Percentiles rank a stretch among this genome's conserved stretches.
phyloP scores from a whole-genome alignment of 2,888 invertebrate genomes.

The Cephus sareptanus region DNA sequence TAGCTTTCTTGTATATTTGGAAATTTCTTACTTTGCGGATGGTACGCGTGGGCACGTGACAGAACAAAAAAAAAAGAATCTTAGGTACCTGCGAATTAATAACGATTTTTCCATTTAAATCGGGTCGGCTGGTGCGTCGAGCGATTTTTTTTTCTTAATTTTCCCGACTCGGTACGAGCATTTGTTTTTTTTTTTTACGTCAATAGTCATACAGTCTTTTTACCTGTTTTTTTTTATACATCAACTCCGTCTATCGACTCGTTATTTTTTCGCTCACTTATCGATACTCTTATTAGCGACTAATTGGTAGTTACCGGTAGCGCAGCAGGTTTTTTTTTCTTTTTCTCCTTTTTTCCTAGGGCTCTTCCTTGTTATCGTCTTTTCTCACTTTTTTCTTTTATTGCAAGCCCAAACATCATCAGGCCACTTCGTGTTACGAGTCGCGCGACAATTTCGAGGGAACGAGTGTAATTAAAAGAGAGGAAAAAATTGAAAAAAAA shows the following conservation, averaged over 20 bases:
- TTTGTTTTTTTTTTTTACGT: background rate
- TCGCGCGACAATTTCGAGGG: background rate
- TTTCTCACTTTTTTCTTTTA: background rate
- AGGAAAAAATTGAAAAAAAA: background rate
- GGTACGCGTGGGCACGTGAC: background rate
- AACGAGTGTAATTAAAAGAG: background rate
- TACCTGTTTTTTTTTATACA: background rate
- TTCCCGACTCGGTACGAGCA: accelerated
- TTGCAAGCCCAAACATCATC: too few species aligned
- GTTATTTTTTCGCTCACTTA: background rate
- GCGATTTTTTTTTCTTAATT: background rate
- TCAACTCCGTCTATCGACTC: background rate
- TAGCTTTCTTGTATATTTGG: background rate
- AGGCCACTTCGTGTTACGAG: background rate
- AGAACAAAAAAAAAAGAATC: slow-evolving; percentile 7
- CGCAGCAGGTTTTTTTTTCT: background rate
- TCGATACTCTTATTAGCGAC: background rate
- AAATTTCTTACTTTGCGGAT: background rate
- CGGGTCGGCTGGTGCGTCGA: background rate
- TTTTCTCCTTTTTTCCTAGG: accelerated
- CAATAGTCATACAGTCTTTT: background rate
- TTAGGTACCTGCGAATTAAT: slow-evolving; percentile 43
- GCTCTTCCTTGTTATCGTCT: background rate
- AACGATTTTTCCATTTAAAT: background rate
- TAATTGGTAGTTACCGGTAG: background rate